phyloP scores from a whole-genome alignment of 2,797 vertebrate species.

The Carcharodon carcharias region DNA sequence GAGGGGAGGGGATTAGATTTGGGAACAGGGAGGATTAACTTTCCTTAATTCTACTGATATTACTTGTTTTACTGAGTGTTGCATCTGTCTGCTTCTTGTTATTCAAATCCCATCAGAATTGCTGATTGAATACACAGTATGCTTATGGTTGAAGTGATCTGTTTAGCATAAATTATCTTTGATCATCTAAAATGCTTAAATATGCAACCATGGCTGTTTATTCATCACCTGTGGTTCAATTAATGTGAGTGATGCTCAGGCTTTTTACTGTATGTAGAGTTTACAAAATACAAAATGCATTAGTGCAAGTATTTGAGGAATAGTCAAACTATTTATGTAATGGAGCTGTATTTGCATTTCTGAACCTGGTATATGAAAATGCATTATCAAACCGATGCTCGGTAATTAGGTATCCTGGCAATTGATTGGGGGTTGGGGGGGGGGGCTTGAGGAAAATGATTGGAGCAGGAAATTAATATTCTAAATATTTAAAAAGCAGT shows the following conservation, averaged over 20 bases:
- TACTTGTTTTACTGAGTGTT: neutral
- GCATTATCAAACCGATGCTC: neutral
- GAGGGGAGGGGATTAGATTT: neutral
- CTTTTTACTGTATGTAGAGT: neutral
- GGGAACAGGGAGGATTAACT: neutral
- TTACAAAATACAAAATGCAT: neutral
- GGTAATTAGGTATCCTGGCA: neutral
- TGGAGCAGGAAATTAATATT: neutral
- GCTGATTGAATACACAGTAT: neutral
- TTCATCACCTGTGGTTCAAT: neutral
- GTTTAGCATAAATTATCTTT: neutral
- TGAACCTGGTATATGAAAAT: neutral
- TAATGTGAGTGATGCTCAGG: neutral
- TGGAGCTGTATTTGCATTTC: neutral
- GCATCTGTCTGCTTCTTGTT: neutral
- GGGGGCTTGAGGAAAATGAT: neutral
- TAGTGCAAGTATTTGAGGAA: neutral
- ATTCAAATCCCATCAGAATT: neutral
- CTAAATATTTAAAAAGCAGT: neutral
- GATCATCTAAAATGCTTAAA: neutral
- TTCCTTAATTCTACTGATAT: neutral
- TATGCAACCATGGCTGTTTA: neutral
- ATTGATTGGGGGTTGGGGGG: neutral
- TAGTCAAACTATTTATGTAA: neutral
- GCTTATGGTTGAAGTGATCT: neutral